A percentile compares a stretch with the other conserved stretches of the same genome.
Evolutionary conservation across 2,797 vertebrate species (phyloP).

Genomic region (Poeciliopsis turneri): DNA sequence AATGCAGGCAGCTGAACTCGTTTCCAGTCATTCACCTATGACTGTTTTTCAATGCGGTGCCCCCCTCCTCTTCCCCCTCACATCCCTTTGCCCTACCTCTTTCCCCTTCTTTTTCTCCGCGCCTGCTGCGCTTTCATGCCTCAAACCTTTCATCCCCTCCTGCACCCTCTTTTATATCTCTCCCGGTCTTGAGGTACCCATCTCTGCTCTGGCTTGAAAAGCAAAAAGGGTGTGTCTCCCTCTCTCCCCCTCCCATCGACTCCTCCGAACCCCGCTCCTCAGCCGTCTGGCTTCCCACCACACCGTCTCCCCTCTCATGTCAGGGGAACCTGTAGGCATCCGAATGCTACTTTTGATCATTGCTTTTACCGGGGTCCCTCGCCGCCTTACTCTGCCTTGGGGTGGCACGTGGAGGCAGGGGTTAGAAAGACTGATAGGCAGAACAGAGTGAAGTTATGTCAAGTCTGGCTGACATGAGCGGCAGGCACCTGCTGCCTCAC

Average conservation of each 20-base stretch:
- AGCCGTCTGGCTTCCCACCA: conserved; percentile 42
- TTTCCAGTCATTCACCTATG: conserved; percentile 77
- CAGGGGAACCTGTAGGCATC: conserved; percentile 80
- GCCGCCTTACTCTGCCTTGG: conserved; percentile 73
- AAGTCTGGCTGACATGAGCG: conserved; percentile 66
- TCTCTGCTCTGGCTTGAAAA: conserved; percentile 62
- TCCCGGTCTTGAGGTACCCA: conserved; percentile 57
- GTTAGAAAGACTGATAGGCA: conserved; percentile 70
- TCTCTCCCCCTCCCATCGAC: conserved; percentile 29
- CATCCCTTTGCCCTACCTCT: too few relatives aligned
- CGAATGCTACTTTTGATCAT: conserved; percentile 83
- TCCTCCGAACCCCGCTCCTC: conserved; percentile 44
- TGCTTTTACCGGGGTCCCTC: conserved; percentile 75
- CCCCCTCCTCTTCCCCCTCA: not conserved
- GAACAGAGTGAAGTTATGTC: conserved; percentile 71
- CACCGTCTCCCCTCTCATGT: conserved; percentile 71
- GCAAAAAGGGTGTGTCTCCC: conserved; percentile 61
- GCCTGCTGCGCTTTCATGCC: conserved; percentile 72
- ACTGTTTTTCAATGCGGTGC: conserved; percentile 67
- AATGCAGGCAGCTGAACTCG: conserved; percentile 51
- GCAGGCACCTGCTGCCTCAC: conserved; percentile 48
- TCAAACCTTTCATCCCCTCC: conserved; percentile 75
- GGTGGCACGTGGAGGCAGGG: conserved; percentile 61
- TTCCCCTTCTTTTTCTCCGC: too few relatives aligned
- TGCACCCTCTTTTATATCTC: conserved; percentile 50